Conservation (phyloP, 2,113 vertebrate genomes). For the Eurypyga helias region DNA sequence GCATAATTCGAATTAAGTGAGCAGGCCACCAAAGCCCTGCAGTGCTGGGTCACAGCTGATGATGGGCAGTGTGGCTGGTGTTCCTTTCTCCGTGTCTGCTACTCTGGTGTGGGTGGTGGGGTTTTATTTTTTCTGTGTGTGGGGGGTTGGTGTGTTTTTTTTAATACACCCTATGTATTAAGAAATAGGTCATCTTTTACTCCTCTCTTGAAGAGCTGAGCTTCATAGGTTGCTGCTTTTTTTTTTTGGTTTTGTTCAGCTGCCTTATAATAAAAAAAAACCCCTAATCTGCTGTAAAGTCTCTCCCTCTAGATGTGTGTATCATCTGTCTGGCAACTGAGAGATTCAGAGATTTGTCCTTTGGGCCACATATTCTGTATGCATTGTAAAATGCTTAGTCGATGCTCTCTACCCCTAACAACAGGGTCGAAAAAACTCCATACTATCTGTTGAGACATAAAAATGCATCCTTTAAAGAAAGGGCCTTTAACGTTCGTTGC, state of each 20-base stretch:
- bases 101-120: too few species aligned
- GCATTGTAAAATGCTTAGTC: background rate
- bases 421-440: background rate
- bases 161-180: background rate
- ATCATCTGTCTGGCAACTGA: background rate
- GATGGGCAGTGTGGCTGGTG: fast-evolving
- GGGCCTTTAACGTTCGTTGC: background rate
- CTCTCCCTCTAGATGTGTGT: background rate
- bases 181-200: background rate
- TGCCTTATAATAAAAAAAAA: background rate
- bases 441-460: background rate
- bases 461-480: background rate
- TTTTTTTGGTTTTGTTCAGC: background rate
- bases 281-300: background rate
- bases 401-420: background rate
- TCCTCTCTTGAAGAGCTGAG: background rate
- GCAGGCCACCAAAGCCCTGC: background rate
- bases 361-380: background rate
- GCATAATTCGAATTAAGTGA: background rate
- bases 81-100: background rate
- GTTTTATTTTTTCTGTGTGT: background rate
- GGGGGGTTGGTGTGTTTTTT: too few species aligned
- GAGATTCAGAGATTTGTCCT: background rate
- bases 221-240: background rate
- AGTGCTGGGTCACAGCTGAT: background rate